A percentile compares a stretch with the other conserved stretches of the same genome.
These are phyloP conservation scores for Phrynosoma blainvillii DNA, from an alignment of 2,113 vertebrate species.

Conservation along the genomic window DNA sequence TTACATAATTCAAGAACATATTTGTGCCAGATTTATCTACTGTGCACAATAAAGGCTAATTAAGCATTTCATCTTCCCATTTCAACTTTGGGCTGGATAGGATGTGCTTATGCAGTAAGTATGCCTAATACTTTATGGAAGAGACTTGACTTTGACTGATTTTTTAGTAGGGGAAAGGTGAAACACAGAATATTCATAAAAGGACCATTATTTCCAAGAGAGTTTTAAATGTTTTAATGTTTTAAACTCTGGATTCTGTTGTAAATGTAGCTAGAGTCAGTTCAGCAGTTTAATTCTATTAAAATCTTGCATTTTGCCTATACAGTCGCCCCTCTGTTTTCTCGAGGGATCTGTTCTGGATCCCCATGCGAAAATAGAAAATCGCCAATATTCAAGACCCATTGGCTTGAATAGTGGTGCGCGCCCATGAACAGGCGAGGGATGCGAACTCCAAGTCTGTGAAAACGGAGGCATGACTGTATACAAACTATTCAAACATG, in stretches of 20 bases:
- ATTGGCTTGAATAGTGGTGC: too few species aligned
- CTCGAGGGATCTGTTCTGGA: too few species aligned
- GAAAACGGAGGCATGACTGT: too few species aligned
- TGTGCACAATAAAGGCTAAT: conserved; percentile 31
- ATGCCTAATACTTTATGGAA: conserved; percentile 19
- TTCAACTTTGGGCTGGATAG: conserved; percentile 38
- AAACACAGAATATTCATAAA: conserved; percentile 31
- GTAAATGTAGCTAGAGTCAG: neutral
- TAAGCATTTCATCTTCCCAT: conserved; percentile 36
- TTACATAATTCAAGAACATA: conserved; percentile 26
- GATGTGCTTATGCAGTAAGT: conserved; percentile 12
- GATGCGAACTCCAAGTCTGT: too few species aligned
- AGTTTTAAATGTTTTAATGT: conserved; percentile 2
- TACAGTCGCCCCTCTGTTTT: too few species aligned
- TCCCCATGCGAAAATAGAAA: too few species aligned
- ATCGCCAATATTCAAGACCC: too few species aligned
- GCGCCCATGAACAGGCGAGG: too few species aligned
- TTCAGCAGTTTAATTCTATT: neutral
- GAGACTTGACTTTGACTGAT: neutral
- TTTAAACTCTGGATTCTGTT: conserved; percentile 11
- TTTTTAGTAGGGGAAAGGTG: conserved; percentile 20
- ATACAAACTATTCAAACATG: neutral
- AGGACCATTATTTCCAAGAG: neutral
- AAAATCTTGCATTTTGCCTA: neutral
- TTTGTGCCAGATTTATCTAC: conserved; percentile 51